Base-by-base conservation (phyloP, 2,113 vertebrate species). In the Dinomys branickii region DNA sequence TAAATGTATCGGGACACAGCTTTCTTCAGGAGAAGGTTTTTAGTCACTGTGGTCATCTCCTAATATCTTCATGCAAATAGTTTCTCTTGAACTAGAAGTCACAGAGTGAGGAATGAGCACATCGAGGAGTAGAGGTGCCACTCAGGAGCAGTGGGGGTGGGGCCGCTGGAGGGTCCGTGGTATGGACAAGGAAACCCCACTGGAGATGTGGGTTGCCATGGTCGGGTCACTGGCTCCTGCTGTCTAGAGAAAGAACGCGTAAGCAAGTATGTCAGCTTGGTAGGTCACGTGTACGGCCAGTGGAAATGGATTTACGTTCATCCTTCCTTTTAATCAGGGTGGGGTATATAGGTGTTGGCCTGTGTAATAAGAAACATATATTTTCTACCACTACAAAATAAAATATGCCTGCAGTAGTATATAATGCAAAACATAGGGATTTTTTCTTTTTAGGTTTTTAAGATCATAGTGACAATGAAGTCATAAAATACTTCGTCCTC, bases 81-180 rank as follows among this genome's bases (percentile, higher is more conserved):
- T 67, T 65, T 71, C 20, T 58, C 73, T 54, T 63, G 52, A 33
- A 33, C 17, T 3, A 77, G 19, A 33, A 14, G 17, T 24, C 19
- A 16, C n/a, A 82, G 1, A 47, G 19, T 50, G 3, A 2, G 16
- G 16, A 52, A 8, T 4, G 6, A 59, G 17, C 10, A 1, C 2
- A 14, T 35, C 20, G 5, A 7, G 71, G n/a, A 38, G 8, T 17
- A 7, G 19, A 19, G 33, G 8, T 22, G n/a, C 38, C 28, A 26
- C 2, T 26, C 0, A 0, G 26, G 65, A 30, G n/a, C 22, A 26
- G 35, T 3, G 77, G 41, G 8, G 22, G 3, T n/a, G 17, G 5
- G 8, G 11, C 10, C 24, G 3, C 35, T 47, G 83, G n/a, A 59
- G 44, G 30, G 56, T 56, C 35, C 9, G 16, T 6, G 12, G 26